phyloP scores from a whole-genome alignment of 2,888 invertebrate genomes.

The Hymenopus coronatus region DNA sequence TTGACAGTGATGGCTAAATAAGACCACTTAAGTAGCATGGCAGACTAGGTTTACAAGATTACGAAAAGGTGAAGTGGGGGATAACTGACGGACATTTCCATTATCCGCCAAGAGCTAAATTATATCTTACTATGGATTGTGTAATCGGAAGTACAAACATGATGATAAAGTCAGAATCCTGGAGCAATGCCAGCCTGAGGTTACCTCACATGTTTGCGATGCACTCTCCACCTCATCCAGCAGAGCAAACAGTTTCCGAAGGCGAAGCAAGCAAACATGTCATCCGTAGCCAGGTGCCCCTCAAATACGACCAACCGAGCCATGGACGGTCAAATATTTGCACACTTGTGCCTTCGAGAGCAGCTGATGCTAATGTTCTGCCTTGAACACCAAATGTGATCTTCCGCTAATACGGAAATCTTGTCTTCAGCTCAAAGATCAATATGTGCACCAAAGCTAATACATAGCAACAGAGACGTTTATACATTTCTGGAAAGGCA shows the following conservation, averaged over 20 bases:
- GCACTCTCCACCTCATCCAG: neutral
- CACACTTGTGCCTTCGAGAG: neutral
- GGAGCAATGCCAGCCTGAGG: neutral
- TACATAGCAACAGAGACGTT: neutral
- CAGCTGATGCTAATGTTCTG: neutral
- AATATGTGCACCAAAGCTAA: neutral
- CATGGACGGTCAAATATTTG: neutral
- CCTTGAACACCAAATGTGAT: neutral
- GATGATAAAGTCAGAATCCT: neutral
- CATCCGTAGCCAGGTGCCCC: neutral
- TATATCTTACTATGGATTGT: neutral
- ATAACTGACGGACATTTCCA: neutral
- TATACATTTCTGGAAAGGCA: neutral
- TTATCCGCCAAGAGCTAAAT: neutral
- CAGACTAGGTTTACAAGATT: too few relatives aligned
- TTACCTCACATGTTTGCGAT: neutral
- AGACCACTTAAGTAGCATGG: too few relatives aligned
- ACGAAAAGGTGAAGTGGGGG: too few relatives aligned
- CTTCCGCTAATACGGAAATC: neutral
- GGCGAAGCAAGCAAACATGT: neutral
- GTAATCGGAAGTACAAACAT: neutral
- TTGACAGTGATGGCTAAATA: too few relatives aligned
- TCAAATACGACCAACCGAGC: neutral
- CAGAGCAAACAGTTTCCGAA: neutral
- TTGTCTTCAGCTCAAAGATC: neutral